Base-by-base conservation (phyloP, 2,888 invertebrate genomes). In the Drosophila flavopinicola region DNA sequence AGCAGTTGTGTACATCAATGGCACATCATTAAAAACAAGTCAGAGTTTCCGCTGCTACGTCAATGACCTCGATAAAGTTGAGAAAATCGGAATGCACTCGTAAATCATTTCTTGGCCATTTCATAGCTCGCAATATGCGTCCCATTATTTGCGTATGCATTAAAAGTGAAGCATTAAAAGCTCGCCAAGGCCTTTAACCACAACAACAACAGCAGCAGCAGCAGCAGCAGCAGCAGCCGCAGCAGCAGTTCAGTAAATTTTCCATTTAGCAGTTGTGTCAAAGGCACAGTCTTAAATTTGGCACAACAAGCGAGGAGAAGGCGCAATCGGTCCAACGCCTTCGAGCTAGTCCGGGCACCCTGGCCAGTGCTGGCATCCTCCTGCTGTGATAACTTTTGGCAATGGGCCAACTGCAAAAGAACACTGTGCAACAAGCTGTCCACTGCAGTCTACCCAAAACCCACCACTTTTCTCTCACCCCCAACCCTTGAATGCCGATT, bases 331-430 rank as follows among this genome's bases (percentile, higher is more conserved):
- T 47, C 39, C 13, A 66, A 69, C 67, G 73, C 73, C 67, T 74
- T 75, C 49, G 54, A 61, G 48, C 32, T 30, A 44, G 33, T 29
- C 13, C 20, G 25, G 24, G 45, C 33, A 13, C 25, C 53, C 53
- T 15, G 37, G 11, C 42, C 35, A n/a, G 35, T 30, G 38, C 30
- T 11, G 29, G 27, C 41, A 33, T 33, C 11, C 41, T 25, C 42
- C 41, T 32, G 54, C 27, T 39, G 35, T 51, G 60, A 25, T 66
- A 38, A 32, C 49, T 51, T 73, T 83, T 80, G 79, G 86, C 86
- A 60, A 27, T 49, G 25, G 51, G 65, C 86, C 79, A 80, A 72
- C 57, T 65, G 71, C 74, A 65, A 58, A 57, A 48, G 58, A 66
- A 47, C 56, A 39, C 57, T 45, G 44, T 79, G 69, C 57, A 53